Evolutionary conservation across 2,113 vertebrate species (phyloP).

Genomic region (Myodes glareolus): DNA sequence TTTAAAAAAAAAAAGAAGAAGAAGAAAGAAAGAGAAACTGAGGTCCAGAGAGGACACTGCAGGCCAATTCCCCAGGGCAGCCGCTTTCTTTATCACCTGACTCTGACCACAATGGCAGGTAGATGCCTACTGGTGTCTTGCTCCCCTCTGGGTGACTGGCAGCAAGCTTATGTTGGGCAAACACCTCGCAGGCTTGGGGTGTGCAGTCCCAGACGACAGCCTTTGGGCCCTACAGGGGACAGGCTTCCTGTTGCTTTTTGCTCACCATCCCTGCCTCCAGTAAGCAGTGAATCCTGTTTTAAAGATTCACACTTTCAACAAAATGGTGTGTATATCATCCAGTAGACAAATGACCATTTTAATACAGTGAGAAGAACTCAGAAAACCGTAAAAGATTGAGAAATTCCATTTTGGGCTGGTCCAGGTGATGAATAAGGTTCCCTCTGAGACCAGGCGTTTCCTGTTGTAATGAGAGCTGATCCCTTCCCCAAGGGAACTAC

Average conservation of each 20-base stretch:
- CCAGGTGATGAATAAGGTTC: slow-evolving; percentile 68
- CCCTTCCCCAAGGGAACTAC: slow-evolving; percentile 70
- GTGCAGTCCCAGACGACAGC: neutral
- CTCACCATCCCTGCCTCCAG: neutral
- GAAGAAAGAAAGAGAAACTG: neutral
- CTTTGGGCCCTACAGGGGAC: fast-evolving
- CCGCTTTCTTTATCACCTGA: neutral
- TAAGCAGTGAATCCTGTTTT: neutral
- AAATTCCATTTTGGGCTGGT: slow-evolving; percentile 66
- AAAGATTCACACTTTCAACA: slow-evolving; percentile 28
- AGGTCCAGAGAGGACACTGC: neutral
- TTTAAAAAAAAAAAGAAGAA: neutral
- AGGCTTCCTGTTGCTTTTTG: neutral
- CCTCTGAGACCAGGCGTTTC: neutral
- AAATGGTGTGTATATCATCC: slow-evolving; percentile 59
- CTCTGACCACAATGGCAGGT: neutral
- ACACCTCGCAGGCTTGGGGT: neutral
- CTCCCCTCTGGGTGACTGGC: neutral
- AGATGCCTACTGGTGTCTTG: fast-evolving
- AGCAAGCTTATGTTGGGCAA: fast-evolving
- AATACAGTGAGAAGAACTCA: slow-evolving; percentile 81
- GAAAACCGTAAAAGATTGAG: slow-evolving; percentile 78
- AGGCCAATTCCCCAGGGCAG: neutral
- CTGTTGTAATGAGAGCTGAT: neutral
- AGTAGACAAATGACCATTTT: slow-evolving; percentile 78